Percentiles rank a stretch among this genome's conserved stretches.
Conservation (phyloP, 2,797 vertebrate genomes). For the Hippocampus kuda region DNA sequence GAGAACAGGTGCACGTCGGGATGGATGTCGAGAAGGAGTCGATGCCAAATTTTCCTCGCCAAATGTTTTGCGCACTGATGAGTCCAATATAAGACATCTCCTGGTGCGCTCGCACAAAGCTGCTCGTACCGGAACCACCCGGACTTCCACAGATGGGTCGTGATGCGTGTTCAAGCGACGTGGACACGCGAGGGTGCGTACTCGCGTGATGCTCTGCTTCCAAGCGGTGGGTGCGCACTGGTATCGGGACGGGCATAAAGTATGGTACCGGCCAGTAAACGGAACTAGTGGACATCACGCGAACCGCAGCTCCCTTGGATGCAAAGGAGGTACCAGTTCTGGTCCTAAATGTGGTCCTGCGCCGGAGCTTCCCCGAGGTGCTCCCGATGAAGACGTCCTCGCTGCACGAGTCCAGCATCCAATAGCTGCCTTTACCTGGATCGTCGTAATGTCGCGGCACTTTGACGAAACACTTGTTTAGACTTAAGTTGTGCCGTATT, state of each 20-base stretch:
- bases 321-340: slow-evolving; percentile 45
- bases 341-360: slow-evolving; percentile 48
- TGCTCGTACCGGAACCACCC: slow-evolving; percentile 24
- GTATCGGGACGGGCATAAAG: slow-evolving; percentile 43
- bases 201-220: slow-evolving; percentile 34
- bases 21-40: slow-evolving; percentile 56
- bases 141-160: slow-evolving; percentile 7
- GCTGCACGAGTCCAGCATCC: slow-evolving; percentile 75
- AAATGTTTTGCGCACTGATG: slow-evolving; percentile 44
- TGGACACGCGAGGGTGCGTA: slow-evolving; percentile 39
- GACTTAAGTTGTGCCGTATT: slow-evolving; percentile 74
- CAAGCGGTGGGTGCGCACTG: slow-evolving; percentile 37
- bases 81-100: slow-evolving; percentile 59
- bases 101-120: slow-evolving; percentile 49
- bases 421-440: slow-evolving; percentile 76
- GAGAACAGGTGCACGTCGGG: slow-evolving; percentile 49
- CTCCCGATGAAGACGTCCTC: slow-evolving; percentile 75
- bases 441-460: slow-evolving; percentile 73
- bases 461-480: slow-evolving; percentile 77
- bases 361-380: slow-evolving; percentile 67
- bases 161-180: slow-evolving; percentile 50
- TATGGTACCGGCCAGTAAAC: slow-evolving; percentile 69
- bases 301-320: slow-evolving; percentile 43
- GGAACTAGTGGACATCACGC: slow-evolving; percentile 57
- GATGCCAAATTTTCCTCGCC: slow-evolving; percentile 20